Base-by-base conservation (phyloP, 2,113 vertebrate genomes). In the Petromus typicus region DNA sequence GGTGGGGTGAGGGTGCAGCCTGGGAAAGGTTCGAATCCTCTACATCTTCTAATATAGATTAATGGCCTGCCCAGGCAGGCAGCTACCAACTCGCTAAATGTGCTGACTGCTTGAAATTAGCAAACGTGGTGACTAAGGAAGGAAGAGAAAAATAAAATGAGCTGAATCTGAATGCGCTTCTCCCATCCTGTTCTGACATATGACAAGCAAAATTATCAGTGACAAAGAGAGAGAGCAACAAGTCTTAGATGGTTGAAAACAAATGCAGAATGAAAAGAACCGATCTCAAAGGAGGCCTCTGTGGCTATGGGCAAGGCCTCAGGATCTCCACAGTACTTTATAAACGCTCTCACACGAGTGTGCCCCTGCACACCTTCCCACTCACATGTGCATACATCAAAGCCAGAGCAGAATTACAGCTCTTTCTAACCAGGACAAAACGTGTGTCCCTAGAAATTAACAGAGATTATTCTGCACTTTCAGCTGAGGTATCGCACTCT, bases 21-120 rank as follows among this genome's bases (percentile, higher is more conserved):
- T 45, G 18, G 96, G 90, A 96, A 32, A 96, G 94, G 76, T 66
- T 95, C 63, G 48, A 63, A 93, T 75, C 67, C 67, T 83, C 95
- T 66, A 61, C 88, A 86, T 95, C 66, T 90, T 94, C 98, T 99
- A 98, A 98, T 98, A 93, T 83, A 98, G 98, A 99, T 98, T 98
- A 99, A 98, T 95, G 98, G 98, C 97, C 97, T 64, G 97, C 95
- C 97, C 94, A 92, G 88, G 97, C 88, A 90, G 84, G 94, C 91
- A 66, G 97, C 97, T 94, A 93, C 51, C 73, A 91, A 97, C 91
- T 82, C 92, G 92, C 89, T 71, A 67, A 76, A 97, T 96, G 81
- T 98, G 98, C 98, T 98, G 98, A 98, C 98, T 18, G 0, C 67
- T 96, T 97, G 97, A 94, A 98, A 97, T 97, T 90, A 97, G 95